Base-by-base conservation (phyloP, 2,888 invertebrate genomes). In the Heliothis peltigera region DNA sequence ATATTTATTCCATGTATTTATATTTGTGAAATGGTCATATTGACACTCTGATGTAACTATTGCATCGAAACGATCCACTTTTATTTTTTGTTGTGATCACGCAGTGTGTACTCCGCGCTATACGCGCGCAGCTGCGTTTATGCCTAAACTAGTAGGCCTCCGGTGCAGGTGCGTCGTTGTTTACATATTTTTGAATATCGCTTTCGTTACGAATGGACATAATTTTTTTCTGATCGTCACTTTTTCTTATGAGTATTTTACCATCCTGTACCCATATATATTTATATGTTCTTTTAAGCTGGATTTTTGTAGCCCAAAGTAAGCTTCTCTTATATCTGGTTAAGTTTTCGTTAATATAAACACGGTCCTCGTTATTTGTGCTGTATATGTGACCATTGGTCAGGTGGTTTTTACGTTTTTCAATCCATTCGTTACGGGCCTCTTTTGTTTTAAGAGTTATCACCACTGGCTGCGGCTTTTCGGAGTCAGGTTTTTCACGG, bases 191-290 rank as follows among this genome's bases (percentile, higher is more conserved):
- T 15, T 57, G 28, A 19, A 64, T 57, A 25, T 64, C 63, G 21
- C 57, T 15, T 42, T 53, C 57, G 8, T 7, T 64, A 10, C 52
- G 12, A 53, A 64, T 64, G 1, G 63, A 42, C 8, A 28, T 28
- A 8, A 64, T 64, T 48, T 58, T 64, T 17, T 64, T 64, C 46
- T 63, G 49, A 0, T 52, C 63, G 18, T 52, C 57, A 47, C 63
- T 63, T 17, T 63, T 63, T 47, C 52, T 63, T 46, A 63, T 46
- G 10, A 63, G 51, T 18, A 63, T 63, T 19, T 63, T 63, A n/a
- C 57, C 52, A 21, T 57, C 51, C 39, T 63, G 47, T 2, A 57
- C 17, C 57, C 63, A 64, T 6, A 64, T 64, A 10, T 57, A 63
- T 5, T 57, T 56, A 5, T 52, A 63, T 19, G 25, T 39, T 17